Conservation (phyloP, 1,140 invertebrate genomes). For the Drosophila sproati region DNA sequence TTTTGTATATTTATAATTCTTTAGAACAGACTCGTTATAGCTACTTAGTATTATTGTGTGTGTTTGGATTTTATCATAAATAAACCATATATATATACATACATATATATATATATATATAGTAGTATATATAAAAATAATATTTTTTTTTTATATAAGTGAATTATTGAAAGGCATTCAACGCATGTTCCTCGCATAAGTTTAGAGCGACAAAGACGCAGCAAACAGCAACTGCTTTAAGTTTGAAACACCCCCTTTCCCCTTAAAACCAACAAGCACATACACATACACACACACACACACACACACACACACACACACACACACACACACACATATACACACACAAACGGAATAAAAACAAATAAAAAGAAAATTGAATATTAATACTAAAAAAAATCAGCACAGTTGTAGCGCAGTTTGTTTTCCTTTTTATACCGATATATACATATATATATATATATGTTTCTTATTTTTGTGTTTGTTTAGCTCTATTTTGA, state of each 20-base stretch:
- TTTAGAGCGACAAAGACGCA: slow-evolving; percentile 73
- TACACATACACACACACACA: background rate
- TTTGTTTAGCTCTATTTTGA: slow-evolving; percentile 81
- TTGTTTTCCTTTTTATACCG: slow-evolving; percentile 64
- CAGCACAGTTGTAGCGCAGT: slow-evolving; percentile 52
- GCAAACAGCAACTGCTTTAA: slow-evolving; percentile 50
- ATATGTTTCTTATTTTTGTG: slow-evolving; percentile 56
- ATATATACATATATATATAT: slow-evolving; percentile 34
- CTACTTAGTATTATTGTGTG: slow-evolving; percentile 55
- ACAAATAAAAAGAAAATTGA: slow-evolving; percentile 37
- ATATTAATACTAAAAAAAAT: slow-evolving; percentile 14
- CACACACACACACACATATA: slow-evolving; percentile 17
- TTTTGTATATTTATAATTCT: slow-evolving; percentile 45
- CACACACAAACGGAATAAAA: slow-evolving; percentile 19
- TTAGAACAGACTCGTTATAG: slow-evolving; percentile 46
- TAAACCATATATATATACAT: slow-evolving; percentile 2
- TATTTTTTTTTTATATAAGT: slow-evolving; percentile 45
- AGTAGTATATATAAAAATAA: slow-evolving; percentile 18
- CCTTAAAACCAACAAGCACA: slow-evolving; percentile 3
- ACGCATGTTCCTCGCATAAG: slow-evolving; percentile 81
- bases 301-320: slow-evolving; percentile 23
- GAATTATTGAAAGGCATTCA: slow-evolving; percentile 66
- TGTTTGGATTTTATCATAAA: slow-evolving; percentile 31
- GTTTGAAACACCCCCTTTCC: slow-evolving; percentile 3
- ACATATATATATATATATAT: slow-evolving; percentile 16